A percentile compares a stretch with the other conserved stretches of the same genome.
These are phyloP conservation scores for Zaprionus taronus DNA, from an alignment of 1,140 invertebrate genomes.

Conservation along the genomic window DNA sequence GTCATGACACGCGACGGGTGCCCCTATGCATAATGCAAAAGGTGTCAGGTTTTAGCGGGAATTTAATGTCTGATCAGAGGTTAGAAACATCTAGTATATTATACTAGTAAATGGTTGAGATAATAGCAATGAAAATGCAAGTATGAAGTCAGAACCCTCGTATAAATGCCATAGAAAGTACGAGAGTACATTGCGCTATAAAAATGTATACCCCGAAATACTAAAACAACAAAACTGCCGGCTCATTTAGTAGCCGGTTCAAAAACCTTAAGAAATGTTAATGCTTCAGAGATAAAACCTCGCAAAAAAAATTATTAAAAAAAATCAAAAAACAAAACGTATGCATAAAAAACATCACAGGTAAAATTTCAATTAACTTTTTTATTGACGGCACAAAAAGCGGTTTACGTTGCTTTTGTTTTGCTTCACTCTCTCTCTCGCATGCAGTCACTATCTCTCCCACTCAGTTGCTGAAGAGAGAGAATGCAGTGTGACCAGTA, in stretches of 20 bases:
- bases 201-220: background rate
- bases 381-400: slow-evolving; percentile 67
- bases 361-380: slow-evolving; percentile 71
- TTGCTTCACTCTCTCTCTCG: slow-evolving; percentile 2
- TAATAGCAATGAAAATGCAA: slow-evolving; percentile 46
- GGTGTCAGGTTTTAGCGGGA: slow-evolving; percentile 70
- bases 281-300: slow-evolving; percentile 44
- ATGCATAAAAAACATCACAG: slow-evolving; percentile 30
- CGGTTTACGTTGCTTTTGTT: slow-evolving; percentile 24
- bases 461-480: slow-evolving; percentile 28
- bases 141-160: slow-evolving; percentile 18
- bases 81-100: slow-evolving; percentile 19
- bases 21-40: slow-evolving; percentile 47
- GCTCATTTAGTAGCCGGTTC: slow-evolving; percentile 45
- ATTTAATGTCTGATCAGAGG: slow-evolving; percentile 45
- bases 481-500: slow-evolving; percentile 20
- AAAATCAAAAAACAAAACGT: slow-evolving; percentile 41
- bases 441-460: background rate
- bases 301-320: slow-evolving; percentile 38
- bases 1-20: slow-evolving; percentile 52
- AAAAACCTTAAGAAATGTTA: slow-evolving; percentile 63
- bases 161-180: slow-evolving; percentile 7
- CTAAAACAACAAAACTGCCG: slow-evolving; percentile 9
- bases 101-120: slow-evolving; percentile 15
- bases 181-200: background rate